Base-by-base conservation (phyloP, 2,888 invertebrate genomes). In the Panopea generosa region DNA sequence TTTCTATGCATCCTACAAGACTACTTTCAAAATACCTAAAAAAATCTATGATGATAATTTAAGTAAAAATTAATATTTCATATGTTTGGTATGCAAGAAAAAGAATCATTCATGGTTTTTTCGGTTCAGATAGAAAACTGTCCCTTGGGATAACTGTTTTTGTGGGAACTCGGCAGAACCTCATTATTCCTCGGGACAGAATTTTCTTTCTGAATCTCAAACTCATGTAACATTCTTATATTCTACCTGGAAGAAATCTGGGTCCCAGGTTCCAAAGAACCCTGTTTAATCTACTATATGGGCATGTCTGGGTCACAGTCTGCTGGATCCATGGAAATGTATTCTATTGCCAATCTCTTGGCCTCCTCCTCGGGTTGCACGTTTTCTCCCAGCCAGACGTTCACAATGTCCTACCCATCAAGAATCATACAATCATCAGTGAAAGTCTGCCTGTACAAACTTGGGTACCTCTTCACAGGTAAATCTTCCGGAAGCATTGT, bases 261-360 rank as follows among this genome's bases (percentile, higher is more conserved):
- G 94, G 91, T 97, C 96, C 98, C 98, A 98, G 70, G 94, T 95
- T 1, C 96, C 96, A 92, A 98, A 98, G 93, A 97, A 96, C 96
- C 96, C 93, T 98, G 98, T 87, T 95, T 96, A 63, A 98, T 94
- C 57, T 95, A 94, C 43, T 96, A 94, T 77, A 98, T 95, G 1
- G 97, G 95, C 0, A 96, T 96, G 22, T 95, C 94, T 2, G 67
- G 52, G 87, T 96, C 96, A 73, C 98, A 94, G 20, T 96, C 96
- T 22, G 96, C 95, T 2, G 97, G 97, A 93, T 98, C 97, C 93
- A 93, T 87, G 94, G 85, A 84, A 16, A 93, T 67, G 77, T 93
- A 93, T 71, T 93, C 92, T 92, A 93, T 83, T 0, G 96, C 96
- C 33, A 95, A 93, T 75, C 94, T 92, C 9, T 95, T 93, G 22